Base-by-base conservation (phyloP, 2,888 invertebrate species). In the Parascotia fuliginaria region DNA sequence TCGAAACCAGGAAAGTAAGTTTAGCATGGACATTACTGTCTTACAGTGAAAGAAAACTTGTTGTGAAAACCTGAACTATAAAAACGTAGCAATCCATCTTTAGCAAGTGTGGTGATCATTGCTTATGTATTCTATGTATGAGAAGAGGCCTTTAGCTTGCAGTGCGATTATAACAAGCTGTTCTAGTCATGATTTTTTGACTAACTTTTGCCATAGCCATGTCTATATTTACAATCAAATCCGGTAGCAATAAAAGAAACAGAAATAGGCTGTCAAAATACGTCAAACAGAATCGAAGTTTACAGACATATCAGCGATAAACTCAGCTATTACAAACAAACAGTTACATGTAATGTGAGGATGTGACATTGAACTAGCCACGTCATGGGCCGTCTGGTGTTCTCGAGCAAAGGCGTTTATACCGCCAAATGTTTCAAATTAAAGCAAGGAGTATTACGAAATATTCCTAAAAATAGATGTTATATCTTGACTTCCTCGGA, bases 271-370 rank as follows among this genome's bases (percentile, higher is more conserved):
- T 40, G n/a, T 39, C 38, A 38, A 44, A 36, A 50, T 40, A 44
- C 27, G 40, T 40, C 28, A 40, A 31, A 11, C 24, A 28, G 7
- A 36, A 44, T 40, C 49, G 34, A 53, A 53, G 9, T 9, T 65
- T 60, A 51, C 53, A 57, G 52, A 65, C 55, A 54, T 46, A 48
- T 55, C 49, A 42, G 19, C 40, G 28, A 58, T 65, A 65, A 66
- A 61, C 43, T 33, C 29, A 6, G 38, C 36, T 45, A 15, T 41
- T 39, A 14, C 42, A 65, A 66, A 58, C 57, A 65, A 58, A 65
- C 57, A 46, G 57, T 59, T 42, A 54, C 37, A 51, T 53, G n/a
- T n/a, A n/a, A n/a, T n/a, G n/a, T 36, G 44, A 48, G 34, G 14
- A 19, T 40, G 15, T 46, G 65, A 65, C 61, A 65, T 65, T 65